These are phyloP conservation scores for Stenodera caucasica DNA, from an alignment of 2,888 invertebrate species.

Conservation along the genomic window DNA sequence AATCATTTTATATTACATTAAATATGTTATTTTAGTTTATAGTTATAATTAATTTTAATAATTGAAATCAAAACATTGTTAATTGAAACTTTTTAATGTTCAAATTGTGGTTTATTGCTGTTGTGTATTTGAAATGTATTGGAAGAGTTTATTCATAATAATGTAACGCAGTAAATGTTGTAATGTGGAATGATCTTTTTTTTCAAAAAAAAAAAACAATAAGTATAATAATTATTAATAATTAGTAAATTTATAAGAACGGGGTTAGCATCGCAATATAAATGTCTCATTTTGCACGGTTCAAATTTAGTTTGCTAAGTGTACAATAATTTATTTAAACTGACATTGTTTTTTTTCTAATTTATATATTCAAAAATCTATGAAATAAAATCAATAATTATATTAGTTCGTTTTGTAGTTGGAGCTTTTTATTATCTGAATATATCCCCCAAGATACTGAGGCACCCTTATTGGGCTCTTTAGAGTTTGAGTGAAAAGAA, in stretches of 20 bases:
- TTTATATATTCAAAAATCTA: not conserved
- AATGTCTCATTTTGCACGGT: not conserved
- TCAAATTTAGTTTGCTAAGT: not conserved
- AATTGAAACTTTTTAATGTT: not conserved
- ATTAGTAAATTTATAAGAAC: not conserved
- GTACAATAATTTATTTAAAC: slow-evolving; percentile 1
- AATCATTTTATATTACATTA: slow-evolving; percentile 23
- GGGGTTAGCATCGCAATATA: not conserved
- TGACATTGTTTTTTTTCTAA: slow-evolving; percentile 3
- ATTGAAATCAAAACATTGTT: slow-evolving; percentile 11
- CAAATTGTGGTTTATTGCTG: not conserved
- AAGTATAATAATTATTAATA: not conserved
- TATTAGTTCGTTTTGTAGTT: not conserved
- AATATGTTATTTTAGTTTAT: slow-evolving; percentile 13
- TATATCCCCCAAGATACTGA: no score
- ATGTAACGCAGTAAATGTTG: slow-evolving; percentile 21
- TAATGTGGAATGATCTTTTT: slow-evolving; percentile 11
- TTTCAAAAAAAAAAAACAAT: not conserved
- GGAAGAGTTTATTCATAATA: slow-evolving; percentile 24
- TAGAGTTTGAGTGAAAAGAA: no score
- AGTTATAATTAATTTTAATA: slow-evolving; percentile 16
- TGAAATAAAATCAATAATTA: not conserved
- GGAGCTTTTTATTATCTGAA: no score
- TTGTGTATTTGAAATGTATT: slow-evolving; percentile 15
- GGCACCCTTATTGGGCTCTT: no score